Percentiles rank a stretch among this genome's conserved stretches.
These are phyloP conservation scores for Chaenodraco wilsoni DNA, from an alignment of 2,797 vertebrate species.

Conservation along the genomic window DNA sequence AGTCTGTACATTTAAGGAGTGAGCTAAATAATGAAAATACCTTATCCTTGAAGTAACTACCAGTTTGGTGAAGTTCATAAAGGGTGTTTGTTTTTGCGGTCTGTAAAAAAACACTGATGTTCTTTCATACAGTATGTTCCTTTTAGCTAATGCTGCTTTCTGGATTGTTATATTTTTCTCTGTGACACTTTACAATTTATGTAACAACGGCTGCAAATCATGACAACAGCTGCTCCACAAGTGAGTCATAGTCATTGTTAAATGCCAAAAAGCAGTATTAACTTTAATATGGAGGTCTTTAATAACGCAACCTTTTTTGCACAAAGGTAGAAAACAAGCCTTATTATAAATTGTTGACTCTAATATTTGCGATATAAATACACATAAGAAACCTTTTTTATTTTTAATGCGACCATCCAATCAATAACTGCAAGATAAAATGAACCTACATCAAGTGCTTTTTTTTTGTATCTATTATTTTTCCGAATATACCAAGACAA, in stretches of 20 bases:
- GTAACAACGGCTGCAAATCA: too few species aligned
- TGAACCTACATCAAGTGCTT: not conserved
- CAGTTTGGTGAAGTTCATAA: conserved; percentile 19
- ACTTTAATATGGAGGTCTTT: not conserved
- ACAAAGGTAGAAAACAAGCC: not conserved
- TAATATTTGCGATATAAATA: not conserved
- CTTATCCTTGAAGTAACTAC: conserved; percentile 7
- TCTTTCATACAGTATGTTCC: not conserved
- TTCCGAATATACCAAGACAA: not conserved
- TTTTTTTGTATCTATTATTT: not conserved
- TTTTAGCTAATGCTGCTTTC: conserved; percentile 4
- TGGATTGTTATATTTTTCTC: too few species aligned
- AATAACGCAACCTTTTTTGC: not conserved
- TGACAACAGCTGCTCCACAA: too few species aligned
- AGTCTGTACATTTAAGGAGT: not conserved
- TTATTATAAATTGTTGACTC: not conserved
- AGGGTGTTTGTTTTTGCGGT: not conserved
- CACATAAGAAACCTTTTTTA: not conserved
- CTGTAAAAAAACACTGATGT: not conserved
- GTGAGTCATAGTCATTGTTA: too few species aligned
- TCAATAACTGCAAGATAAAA: not conserved
- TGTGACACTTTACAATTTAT: too few species aligned
- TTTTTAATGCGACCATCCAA: not conserved
- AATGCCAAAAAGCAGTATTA: not conserved
- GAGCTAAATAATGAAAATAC: not conserved